phyloP scores from a whole-genome alignment of 2,797 vertebrate genomes.

The Hippocampus kuda region DNA sequence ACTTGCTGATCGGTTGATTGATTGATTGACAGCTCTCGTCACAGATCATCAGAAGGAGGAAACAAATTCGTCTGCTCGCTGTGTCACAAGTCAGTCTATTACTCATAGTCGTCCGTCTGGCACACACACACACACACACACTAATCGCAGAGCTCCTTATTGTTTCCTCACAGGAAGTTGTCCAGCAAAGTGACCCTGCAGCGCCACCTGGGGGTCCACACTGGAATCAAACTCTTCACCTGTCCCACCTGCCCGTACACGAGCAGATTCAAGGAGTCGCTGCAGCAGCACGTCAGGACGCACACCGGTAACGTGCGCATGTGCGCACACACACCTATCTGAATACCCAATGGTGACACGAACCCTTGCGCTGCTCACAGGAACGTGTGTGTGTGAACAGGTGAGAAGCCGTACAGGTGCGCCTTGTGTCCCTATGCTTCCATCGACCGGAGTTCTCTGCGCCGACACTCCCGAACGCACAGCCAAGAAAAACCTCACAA shows the following conservation, averaged over 20 bases:
- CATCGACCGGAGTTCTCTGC: constrained; percentile 64
- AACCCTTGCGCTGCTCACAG: background rate
- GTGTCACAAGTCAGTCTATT: constrained; percentile 54
- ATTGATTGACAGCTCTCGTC: background rate
- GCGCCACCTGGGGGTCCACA: constrained; percentile 59
- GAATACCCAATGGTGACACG: background rate
- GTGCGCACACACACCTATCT: background rate
- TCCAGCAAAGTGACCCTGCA: constrained; percentile 60
- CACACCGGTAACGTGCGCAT: constrained; percentile 51
- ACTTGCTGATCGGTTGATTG: background rate
- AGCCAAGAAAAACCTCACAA: constrained; percentile 57
- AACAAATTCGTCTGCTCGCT: constrained; percentile 47
- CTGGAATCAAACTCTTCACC: constrained; percentile 58
- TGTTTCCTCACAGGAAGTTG: constrained; percentile 38
- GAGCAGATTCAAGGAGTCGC: constrained; percentile 63
- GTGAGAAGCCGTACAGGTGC: constrained; percentile 65
- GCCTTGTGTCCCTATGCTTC: constrained; percentile 61
- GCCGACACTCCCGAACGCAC: constrained; percentile 49
- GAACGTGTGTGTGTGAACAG: constrained; percentile 31
- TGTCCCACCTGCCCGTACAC: constrained; percentile 57
- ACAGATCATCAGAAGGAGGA: no score
- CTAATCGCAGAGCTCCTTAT: background rate
- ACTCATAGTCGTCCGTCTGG: constrained; percentile 10
- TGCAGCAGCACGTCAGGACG: constrained; percentile 59
- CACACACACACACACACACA: no score